Conservation (phyloP, 1,140 invertebrate species). For the Drosophila pallidifrons region DNA sequence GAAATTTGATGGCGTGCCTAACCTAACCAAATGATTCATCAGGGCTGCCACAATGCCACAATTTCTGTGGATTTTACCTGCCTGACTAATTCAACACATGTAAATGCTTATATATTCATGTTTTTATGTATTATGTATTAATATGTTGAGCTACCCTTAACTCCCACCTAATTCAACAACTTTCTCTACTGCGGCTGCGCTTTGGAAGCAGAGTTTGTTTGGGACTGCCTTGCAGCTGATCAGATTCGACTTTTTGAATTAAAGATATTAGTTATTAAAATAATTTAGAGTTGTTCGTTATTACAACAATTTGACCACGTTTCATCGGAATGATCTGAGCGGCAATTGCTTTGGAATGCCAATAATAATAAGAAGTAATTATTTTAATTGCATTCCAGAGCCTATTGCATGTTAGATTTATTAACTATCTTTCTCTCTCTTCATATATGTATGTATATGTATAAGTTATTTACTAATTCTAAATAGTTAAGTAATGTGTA, state of each 20-base stretch:
- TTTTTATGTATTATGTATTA: constrained; percentile 3
- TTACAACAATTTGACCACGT: neutral
- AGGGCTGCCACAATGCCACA: constrained; percentile 46
- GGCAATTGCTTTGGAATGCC: neutral
- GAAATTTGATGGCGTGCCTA: constrained; percentile 46
- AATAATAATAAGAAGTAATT: neutral
- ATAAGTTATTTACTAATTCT: neutral
- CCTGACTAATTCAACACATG: constrained; percentile 54
- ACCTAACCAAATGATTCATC: constrained; percentile 73
- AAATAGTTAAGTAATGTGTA: neutral
- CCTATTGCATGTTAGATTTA: neutral
- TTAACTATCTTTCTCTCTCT: neutral
- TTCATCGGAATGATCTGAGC: neutral
- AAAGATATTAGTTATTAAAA: neutral
- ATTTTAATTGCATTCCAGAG: neutral
- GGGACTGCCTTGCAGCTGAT: constrained; percentile 15
- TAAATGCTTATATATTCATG: constrained; percentile 21
- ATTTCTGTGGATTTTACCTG: constrained; percentile 56
- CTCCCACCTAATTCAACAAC: constrained; percentile 28
- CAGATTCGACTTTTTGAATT: neutral
- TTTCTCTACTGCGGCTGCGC: constrained; percentile 54
- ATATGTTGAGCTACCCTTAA: constrained; percentile 24
- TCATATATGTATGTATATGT: neutral
- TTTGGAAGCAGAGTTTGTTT: constrained; percentile 29
- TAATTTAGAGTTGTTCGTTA: neutral